Conservation (phyloP, 2,888 invertebrate species). For the Acanthosepion pharaonis region DNA sequence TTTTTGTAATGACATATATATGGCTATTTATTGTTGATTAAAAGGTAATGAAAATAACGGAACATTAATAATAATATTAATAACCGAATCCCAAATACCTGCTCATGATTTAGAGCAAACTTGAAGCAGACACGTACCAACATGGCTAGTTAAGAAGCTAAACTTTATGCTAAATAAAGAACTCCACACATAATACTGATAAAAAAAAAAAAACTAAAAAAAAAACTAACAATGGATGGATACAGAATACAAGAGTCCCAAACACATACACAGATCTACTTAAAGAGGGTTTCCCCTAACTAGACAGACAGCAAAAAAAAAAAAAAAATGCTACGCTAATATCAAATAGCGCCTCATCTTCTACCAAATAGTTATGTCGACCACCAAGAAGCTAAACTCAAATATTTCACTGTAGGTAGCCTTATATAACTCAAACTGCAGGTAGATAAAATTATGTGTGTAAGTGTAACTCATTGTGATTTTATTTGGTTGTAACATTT, state of each 20-base stretch:
- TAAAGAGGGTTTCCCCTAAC: background rate
- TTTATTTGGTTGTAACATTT: too few relatives aligned
- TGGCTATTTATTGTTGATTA: too few relatives aligned
- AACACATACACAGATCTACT: background rate
- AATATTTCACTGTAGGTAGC: background rate
- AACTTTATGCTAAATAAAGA: background rate
- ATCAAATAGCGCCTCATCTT: background rate
- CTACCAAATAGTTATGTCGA: background rate
- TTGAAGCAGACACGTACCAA: too few relatives aligned
- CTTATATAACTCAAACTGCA: background rate
- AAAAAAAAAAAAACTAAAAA: background rate
- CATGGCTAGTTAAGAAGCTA: background rate
- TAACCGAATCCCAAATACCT: too few relatives aligned
- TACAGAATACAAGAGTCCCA: background rate
- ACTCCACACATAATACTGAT: background rate
- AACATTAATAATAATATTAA: too few relatives aligned
- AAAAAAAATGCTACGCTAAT: background rate
- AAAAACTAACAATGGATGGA: background rate
- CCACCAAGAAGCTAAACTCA: background rate
- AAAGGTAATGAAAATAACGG: too few relatives aligned
- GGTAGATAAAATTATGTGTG: background rate
- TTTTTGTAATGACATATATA: too few relatives aligned
- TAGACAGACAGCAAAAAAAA: conserved; percentile 10
- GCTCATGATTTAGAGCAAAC: too few relatives aligned
- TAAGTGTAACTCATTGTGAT: background rate